A percentile compares a stretch with the other conserved stretches of the same genome.
phyloP scores from a whole-genome alignment of 2,888 invertebrate species.

The Tetanocera ferruginea region DNA sequence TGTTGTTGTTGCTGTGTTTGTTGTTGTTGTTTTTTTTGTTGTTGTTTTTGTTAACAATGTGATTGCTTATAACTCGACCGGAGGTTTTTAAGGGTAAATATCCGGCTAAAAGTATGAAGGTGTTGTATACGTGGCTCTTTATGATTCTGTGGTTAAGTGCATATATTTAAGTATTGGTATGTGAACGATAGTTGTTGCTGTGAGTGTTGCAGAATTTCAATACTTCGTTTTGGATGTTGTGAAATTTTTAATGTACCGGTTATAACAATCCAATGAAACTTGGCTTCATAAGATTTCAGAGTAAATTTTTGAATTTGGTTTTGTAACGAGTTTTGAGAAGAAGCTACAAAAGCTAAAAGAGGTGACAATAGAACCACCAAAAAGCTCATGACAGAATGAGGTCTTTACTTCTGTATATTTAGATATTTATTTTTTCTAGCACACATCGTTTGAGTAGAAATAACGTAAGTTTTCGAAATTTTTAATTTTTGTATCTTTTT shows the following conservation, averaged over 20 bases:
- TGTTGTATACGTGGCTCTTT: neutral
- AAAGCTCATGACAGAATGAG: too few species aligned
- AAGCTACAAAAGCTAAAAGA: too few species aligned
- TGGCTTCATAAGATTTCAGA: too few species aligned
- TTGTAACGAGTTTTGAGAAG: too few species aligned
- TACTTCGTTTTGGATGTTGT: neutral
- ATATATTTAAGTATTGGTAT: neutral
- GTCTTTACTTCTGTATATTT: too few species aligned
- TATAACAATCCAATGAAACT: neutral
- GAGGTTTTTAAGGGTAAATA: slow-evolving; percentile 35
- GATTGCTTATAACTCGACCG: slow-evolving; percentile 34
- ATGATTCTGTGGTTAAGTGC: neutral
- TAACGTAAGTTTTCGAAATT: too few species aligned
- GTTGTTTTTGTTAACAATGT: slow-evolving; percentile 1
- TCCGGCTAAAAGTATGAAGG: slow-evolving; percentile 21
- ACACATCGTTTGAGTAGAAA: too few species aligned
- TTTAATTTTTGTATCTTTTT: too few species aligned
- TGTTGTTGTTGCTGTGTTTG: neutral
- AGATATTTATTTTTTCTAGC: too few species aligned
- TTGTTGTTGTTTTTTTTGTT: neutral
- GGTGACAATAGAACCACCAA: too few species aligned
- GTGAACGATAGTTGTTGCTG: slow-evolving; percentile 1
- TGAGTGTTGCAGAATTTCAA: slow-evolving; percentile 2
- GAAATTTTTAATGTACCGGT: neutral
- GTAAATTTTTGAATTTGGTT: too few species aligned